Evolutionary conservation across 35 echinoderm and acorn worm species (phyloP).

Genomic region (Apostichopus californicus): DNA sequence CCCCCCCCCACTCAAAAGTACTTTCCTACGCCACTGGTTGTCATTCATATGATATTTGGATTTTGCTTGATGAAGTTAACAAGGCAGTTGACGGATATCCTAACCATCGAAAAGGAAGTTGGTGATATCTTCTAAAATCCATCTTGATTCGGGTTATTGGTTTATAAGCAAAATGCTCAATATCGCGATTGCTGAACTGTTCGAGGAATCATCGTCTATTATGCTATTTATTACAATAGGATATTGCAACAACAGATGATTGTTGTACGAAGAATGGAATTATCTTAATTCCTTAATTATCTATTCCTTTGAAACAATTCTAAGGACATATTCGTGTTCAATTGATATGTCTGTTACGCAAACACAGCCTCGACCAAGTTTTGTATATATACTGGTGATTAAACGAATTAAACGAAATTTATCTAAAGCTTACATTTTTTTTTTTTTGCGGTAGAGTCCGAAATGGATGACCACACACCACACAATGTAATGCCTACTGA

Average conservation of each 20-base stretch:
- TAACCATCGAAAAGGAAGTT: no score
- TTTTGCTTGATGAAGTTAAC: no score
- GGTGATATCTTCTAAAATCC: neutral
- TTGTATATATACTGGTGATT: neutral
- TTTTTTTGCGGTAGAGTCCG: no score
- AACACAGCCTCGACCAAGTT: neutral
- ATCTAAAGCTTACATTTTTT: neutral
- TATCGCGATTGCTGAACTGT: neutral
- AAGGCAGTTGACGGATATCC: no score
- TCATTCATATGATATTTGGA: no score
- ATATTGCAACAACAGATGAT: neutral
- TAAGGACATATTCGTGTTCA: slow-evolving; percentile 14
- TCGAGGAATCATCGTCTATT: neutral
- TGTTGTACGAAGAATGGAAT: slow-evolving; percentile 9
- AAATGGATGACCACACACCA: no score
- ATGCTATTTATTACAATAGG: neutral
- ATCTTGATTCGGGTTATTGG: neutral
- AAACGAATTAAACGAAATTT: slow-evolving; percentile 12
- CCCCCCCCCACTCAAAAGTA: no score
- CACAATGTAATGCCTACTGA: no score
- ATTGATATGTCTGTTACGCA: neutral
- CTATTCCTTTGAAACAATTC: neutral
- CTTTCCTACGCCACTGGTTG: no score
- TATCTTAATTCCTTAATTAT: neutral
- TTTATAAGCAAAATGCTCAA: neutral